Evolutionary conservation across 2,113 vertebrate genomes (phyloP).

Genomic region (Prunella fulvescens): DNA sequence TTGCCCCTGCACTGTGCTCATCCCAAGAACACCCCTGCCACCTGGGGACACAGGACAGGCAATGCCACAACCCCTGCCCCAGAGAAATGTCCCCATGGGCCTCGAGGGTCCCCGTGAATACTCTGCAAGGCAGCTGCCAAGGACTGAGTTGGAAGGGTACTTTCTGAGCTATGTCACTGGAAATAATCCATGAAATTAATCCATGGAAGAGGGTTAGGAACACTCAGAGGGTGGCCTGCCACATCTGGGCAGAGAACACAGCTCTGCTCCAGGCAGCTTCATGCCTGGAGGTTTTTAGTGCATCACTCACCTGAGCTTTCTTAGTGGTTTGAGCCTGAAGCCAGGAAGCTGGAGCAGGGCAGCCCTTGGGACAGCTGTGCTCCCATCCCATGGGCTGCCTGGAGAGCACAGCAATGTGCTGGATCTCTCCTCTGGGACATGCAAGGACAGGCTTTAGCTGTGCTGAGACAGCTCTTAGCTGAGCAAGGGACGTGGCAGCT

Average conservation of each 20-base stretch:
- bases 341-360: background rate
- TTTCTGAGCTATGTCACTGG: background rate
- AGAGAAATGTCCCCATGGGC: background rate
- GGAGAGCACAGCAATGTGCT: rapidly evolving
- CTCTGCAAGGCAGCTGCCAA: background rate
- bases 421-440: background rate
- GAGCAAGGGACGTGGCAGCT: background rate
- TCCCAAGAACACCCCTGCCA: background rate
- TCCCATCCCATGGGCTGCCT: rapidly evolving
- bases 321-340: background rate
- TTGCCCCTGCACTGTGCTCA: background rate
- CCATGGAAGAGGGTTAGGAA: background rate
- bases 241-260: background rate
- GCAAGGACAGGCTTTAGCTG: background rate
- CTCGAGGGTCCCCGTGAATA: background rate
- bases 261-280: background rate
- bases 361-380: background rate
- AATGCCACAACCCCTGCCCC: rapidly evolving
- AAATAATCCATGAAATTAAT: background rate
- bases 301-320: background rate
- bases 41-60: background rate
- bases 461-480: background rate
- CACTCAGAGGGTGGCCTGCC: background rate
- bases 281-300: background rate
- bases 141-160: no score